Evolutionary conservation across 2,113 vertebrate genomes (phyloP), one percentile per base, ranked within the genome.

Genomic region (Leuciscus idus): DNA sequence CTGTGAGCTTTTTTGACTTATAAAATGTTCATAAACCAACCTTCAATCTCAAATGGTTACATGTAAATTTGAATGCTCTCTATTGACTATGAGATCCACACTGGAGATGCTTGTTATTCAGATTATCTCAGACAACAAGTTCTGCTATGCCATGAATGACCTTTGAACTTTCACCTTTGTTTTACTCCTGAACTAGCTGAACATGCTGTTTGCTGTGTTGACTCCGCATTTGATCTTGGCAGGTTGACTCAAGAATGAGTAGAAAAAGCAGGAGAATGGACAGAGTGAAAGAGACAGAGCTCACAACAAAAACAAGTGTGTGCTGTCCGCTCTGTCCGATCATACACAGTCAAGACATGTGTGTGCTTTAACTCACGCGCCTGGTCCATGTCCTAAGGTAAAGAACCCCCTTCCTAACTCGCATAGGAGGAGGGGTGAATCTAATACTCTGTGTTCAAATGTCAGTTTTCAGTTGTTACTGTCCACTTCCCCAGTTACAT

Each of bases 211-310:
- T 93, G 92, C 94, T 95, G 86, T 95, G 90, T 95, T 95, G 93
- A 95, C 94, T 92, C 90, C 92, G 62, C 94, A 91, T 95, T 95
- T 95, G 93, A 95, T 95, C 92, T 91, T 95, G 94, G 93, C 95
- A 95, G 95, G 95, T 96, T 95, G 93, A 91, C 94, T 94, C 93
- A 94, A 90, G 93, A 93, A 92, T 95, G 91, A 92, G 92, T 94
- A 93, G 90, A 92, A 92, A 93, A 92, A 92, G 86, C 85, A 90
- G 92, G 92, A 94, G 93, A 92, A 93, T 89, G 94, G 93, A 94
- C 88, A 92, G 90, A 92, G 90, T 84, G 88, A 90, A 83, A 90
- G 81, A 89, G 88, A 88, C 92, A 85, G 90, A 92, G 90, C 91
- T 91, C 91, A 91, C 92, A 74, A 87, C 93, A 90, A 90, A 92